These are phyloP conservation scores for Otis tarda DNA, from an alignment of 2,113 vertebrate genomes.

Conservation along the genomic window DNA sequence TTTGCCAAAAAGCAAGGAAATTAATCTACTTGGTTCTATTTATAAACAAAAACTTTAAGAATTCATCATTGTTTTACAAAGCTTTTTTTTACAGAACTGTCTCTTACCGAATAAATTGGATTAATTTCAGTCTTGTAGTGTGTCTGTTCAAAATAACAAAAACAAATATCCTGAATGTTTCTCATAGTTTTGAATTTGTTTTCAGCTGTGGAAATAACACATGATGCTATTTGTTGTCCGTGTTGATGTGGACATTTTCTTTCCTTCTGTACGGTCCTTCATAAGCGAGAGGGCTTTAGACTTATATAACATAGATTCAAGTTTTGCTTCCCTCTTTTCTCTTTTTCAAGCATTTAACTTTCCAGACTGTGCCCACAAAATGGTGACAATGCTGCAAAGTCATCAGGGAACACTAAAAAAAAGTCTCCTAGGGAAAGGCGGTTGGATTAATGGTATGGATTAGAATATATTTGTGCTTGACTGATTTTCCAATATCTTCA, in stretches of 20 bases:
- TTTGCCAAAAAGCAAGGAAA: slow-evolving; percentile 2
- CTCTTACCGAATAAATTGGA: neutral
- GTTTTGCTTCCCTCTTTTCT: neutral
- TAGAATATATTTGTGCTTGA: slow-evolving; percentile 5
- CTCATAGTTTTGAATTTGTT: neutral
- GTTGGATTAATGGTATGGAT: slow-evolving; percentile 15
- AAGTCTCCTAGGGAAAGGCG: neutral
- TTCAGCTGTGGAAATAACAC: neutral
- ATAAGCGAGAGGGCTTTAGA: neutral
- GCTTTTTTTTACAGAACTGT: neutral
- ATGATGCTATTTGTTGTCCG: neutral
- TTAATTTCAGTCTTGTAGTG: neutral
- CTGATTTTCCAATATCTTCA: slow-evolving; percentile 40
- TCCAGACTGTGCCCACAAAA: neutral
- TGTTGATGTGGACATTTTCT: neutral
- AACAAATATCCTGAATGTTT: neutral
- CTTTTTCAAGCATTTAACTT: neutral
- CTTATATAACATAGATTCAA: neutral
- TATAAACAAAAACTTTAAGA: slow-evolving; percentile 17
- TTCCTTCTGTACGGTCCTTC: neutral
- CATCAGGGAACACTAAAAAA: neutral
- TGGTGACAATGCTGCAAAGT: neutral
- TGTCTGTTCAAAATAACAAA: neutral
- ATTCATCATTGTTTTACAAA: neutral
- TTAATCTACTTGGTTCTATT: neutral